Evolutionary conservation across 2,888 invertebrate genomes (phyloP), one percentile per base, ranked within the genome.

Genomic region (Caenorhabditis sp.): DNA sequence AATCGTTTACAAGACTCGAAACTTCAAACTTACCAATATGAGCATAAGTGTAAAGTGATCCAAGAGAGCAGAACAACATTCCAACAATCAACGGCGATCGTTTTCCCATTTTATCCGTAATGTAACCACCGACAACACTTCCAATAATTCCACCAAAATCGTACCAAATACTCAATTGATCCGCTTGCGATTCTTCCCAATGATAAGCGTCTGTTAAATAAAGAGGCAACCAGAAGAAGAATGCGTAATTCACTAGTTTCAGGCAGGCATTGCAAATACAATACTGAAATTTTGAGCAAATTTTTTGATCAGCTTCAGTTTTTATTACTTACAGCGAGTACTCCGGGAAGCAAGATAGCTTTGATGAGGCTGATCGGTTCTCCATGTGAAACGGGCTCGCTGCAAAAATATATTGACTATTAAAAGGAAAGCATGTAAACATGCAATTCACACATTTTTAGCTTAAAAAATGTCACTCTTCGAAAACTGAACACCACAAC

Each of bases 161-260:
- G 82, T 90, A 90, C 89, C 89, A 90, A 59, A 89, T 88, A 14
- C 90, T 89, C 62, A 90, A 84, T 61, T 88, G 81, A 81, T 90
- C 90, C 12, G 90, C 88, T 50, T 75, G 71, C 21, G 80, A 66
- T 65, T 80, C 82, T 25, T 77, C 70, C 81, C 82, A 82, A 25
- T 81, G 63, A 61, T 82, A 82, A 10, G 80, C 80, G 43, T 83
- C 87, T 31, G 85, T 84, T 49, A 90, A 83, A 78, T 90, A 90
- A 70, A 87, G 88, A 23, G 90, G 90, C 63, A 90, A 83, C 90
- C 90, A 90, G 85, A 90, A 90, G 87, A 90, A 90, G 84, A 90
- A 90, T 8, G 90, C 89, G 77, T 90, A 90, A 80, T 90, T 90
- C 65, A 90, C 90, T 64, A 90, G 83, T 78, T 90, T 90, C 70